Percentiles rank a stretch among this genome's conserved stretches.
phyloP scores from a whole-genome alignment of 2,888 invertebrate genomes.

The Parthenolecanium corni region DNA sequence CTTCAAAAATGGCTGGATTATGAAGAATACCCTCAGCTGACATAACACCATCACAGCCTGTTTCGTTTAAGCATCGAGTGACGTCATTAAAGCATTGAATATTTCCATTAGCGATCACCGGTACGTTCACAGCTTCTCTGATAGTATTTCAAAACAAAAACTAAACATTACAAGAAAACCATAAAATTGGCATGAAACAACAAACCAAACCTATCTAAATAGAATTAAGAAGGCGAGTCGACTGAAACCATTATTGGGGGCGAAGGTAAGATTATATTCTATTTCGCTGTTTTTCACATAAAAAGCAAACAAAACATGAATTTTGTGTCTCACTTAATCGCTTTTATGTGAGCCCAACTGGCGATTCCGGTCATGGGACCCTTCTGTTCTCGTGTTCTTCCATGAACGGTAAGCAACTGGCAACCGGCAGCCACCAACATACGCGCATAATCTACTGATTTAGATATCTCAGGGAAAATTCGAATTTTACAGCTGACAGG shows the following conservation, averaged over 20 bases:
- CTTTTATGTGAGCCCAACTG: conserved; percentile 84
- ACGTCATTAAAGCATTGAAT: conserved; percentile 85
- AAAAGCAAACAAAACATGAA: too few species aligned
- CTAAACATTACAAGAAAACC: neutral
- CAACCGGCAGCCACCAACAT: conserved; percentile 92
- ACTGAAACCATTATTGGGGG: too few species aligned
- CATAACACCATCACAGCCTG: conserved; percentile 80
- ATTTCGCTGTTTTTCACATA: too few species aligned
- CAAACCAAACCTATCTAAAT: neutral
- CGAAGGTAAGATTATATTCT: too few species aligned
- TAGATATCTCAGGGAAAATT: conserved; percentile 71
- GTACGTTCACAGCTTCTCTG: conserved; percentile 74
- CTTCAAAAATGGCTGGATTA: conserved; percentile 86
- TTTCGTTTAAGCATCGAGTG: conserved; percentile 66
- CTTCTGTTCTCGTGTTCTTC: conserved; percentile 87
- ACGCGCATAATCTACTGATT: conserved; percentile 81
- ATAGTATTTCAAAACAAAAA: conserved; percentile 34
- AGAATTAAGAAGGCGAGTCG: neutral
- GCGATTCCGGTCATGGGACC: conserved; percentile 92
- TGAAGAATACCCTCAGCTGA: conserved; percentile 92
- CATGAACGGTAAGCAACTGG: conserved; percentile 86
- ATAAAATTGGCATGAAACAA: too few species aligned
- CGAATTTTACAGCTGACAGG: conserved; percentile 97
- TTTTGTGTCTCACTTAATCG: conserved; percentile 56
- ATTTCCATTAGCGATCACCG: conserved; percentile 96